These are phyloP conservation scores for Cryptoprocta ferox DNA, from an alignment of 2,797 vertebrate species.

Conservation along the genomic window DNA sequence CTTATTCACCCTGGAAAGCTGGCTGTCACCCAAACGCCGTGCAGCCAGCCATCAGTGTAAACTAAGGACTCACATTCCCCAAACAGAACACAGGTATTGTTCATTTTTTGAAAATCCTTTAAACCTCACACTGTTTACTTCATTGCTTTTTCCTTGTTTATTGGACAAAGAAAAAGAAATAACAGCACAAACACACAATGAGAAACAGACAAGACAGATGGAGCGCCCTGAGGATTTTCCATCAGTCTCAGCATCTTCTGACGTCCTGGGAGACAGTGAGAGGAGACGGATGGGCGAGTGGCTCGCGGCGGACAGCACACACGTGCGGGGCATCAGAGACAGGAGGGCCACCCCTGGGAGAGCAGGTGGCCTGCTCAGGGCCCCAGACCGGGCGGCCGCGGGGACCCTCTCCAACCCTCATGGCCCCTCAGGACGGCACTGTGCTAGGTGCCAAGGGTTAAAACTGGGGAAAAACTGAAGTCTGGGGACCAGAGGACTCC, in stretches of 20 bases:
- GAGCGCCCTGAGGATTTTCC: neutral
- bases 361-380: neutral
- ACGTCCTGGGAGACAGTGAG: neutral
- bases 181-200: neutral
- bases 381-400: fast-evolving
- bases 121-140: constrained; percentile 44
- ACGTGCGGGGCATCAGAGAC: fast-evolving
- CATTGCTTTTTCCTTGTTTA: constrained; percentile 48
- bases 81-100: constrained; percentile 60
- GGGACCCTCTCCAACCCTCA: neutral
- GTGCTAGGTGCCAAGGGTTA: neutral
- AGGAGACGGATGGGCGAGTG: neutral
- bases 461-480: neutral
- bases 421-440: neutral
- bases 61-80: constrained; percentile 71
- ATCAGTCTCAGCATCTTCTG: neutral
- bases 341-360: fast-evolving
- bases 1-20: constrained; percentile 83
- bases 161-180: constrained; percentile 27
- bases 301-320: fast-evolving
- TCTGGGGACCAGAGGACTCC: neutral
- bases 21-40: constrained; percentile 82
- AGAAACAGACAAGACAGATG: neutral
- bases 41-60: constrained; percentile 76
- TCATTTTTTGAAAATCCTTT: constrained; percentile 40